These are phyloP conservation scores for Cairina moschata DNA, from an alignment of 2,113 vertebrate species.

Conservation along the genomic window DNA sequence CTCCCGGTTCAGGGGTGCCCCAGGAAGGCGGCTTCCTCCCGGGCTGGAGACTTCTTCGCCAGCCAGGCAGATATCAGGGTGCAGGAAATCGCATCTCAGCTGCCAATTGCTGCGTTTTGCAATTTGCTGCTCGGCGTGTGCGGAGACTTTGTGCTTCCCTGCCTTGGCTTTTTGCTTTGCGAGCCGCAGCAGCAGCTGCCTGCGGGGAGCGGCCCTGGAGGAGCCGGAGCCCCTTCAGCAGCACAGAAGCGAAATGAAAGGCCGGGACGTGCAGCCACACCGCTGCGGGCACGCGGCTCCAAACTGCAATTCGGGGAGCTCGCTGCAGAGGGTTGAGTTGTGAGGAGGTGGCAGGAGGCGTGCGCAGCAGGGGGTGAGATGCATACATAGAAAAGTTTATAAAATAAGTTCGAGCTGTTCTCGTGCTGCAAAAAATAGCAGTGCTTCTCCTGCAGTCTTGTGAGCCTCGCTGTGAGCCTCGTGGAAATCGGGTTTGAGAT, in stretches of 20 bases:
- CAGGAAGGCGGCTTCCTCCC: neutral
- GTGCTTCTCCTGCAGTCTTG: neutral
- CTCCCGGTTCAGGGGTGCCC: neutral
- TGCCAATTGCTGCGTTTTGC: neutral
- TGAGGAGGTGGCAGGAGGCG: neutral
- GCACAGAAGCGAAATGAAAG: neutral
- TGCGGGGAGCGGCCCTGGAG: neutral
- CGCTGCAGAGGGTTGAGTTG: neutral
- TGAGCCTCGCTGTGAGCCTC: neutral
- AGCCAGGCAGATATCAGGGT: neutral
- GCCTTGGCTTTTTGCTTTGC: neutral
- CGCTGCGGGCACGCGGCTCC: neutral
- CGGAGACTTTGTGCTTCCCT: neutral
- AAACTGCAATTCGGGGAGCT: neutral
- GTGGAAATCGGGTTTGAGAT: neutral
- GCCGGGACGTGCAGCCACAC: neutral
- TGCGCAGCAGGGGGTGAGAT: accelerated
- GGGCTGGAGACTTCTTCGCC: accelerated
- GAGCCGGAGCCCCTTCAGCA: neutral
- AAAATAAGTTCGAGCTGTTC: neutral
- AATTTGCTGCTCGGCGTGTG: neutral
- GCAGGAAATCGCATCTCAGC: neutral
- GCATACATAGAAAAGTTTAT: neutral
- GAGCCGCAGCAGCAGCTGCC: neutral
- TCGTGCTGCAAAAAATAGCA: accelerated